Base-by-base conservation (phyloP, 2,113 vertebrate species). In the Suncus etruscus region DNA sequence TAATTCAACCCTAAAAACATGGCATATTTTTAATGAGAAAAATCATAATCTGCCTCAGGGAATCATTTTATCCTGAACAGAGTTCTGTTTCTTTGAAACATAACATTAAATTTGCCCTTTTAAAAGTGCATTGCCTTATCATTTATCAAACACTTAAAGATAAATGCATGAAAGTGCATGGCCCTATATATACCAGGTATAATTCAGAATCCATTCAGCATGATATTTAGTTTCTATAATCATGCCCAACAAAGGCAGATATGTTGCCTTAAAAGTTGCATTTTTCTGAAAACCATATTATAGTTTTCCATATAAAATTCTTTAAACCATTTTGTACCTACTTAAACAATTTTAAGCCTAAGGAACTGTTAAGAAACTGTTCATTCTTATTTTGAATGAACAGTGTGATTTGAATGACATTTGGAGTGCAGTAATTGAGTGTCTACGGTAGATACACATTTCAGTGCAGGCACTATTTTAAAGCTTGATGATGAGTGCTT, bases 1-100 rank as follows among this genome's bases (percentile, higher is more conserved):
- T 29, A 29, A 27, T 65, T 79, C 39, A 51, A 48, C 39, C 29
- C 50, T 79, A 83, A 70, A 69, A 9, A 86, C 69, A 68, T 25
- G 20, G 48, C 54, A 22, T 79, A 9, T 32, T 83, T 86, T 84
- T 87, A 31, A 87, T 77, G 48, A 69, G n/a, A 32, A 76, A 91
- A 73, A 65, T 29, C 45, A 69, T 58, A 25, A 3, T 63, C 72
- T 61, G 11, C 50, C 66, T 77, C 29, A 75, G 54, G 76, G 39
- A 8, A 72, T 24, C n/a, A 54, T 76, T 89, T 75, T 31, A 10
- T 18, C 29, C 78, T n/a, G 14, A 58, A 76, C n/a, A 10, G 16
- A 27, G 27, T 74, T 58, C 75, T 88, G 65, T 50, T 70, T 50
- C 31, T 86, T 86, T 73, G 51, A 91, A 83, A 80, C 11, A 39